Base-by-base conservation (phyloP, 2,888 invertebrate genomes). In the Arctia plantaginis region DNA sequence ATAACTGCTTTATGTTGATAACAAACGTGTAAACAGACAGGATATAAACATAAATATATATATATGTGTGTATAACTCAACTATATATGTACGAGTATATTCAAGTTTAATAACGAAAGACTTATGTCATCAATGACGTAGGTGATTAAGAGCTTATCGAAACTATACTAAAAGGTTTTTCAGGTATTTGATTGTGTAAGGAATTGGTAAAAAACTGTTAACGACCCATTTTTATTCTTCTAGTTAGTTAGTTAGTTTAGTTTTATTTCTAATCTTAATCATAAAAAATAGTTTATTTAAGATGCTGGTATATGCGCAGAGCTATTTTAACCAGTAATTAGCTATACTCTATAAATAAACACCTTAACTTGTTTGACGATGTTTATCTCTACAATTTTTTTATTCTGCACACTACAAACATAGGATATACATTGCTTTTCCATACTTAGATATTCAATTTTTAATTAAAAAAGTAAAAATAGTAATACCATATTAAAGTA, bases 71-170 rank as follows among this genome's bases (percentile, higher is more conserved):
- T 20, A n/a, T n/a, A 59, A n/a, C 13, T 59, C 27, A 59, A 27
- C 10, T 12, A 10, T n/a, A 13, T 27, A 13, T 30, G 27, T 27
- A 41, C 41, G 10, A 41, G 41, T 41, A 30, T 15, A 59, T 30
- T 30, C 18, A 62, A 30, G 62, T 62, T 62, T 62, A 62, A 30
- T 30, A 30, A 30, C 62, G 8, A 62, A 30, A 62, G 62, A 18
- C 30, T 30, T 62, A 30, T 30, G 7, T 18, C 7, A 27, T 15
- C 30, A 27, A 20, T 62, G 62, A 62, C 30, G 62, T 30, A 30
- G 62, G 27, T 62, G 27, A 62, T 62, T 62, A 62, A 62, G 18
- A 62, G 62, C 62, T 62, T 62, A 62, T 62, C 62, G 62, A 62
- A 62, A 62, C 62, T 30, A 8, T 30, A 30, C 62, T 62, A 30